These are phyloP conservation scores for Apis florea DNA, from an alignment of 1,140 invertebrate genomes.

Conservation along the genomic window DNA sequence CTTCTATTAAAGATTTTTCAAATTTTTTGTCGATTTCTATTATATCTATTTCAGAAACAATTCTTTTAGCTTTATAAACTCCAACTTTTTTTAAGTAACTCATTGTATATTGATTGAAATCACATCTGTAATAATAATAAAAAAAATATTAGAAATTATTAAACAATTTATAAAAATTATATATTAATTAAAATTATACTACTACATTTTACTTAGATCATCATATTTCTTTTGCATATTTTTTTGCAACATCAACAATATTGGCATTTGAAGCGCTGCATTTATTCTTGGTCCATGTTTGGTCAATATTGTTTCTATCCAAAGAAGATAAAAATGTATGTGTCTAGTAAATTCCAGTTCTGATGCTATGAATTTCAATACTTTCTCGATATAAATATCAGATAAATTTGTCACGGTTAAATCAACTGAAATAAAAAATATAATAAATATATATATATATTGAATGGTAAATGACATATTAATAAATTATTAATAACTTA, in stretches of 20 bases:
- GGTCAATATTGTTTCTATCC: slow-evolving; percentile 86
- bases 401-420: slow-evolving; percentile 86
- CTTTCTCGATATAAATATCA: slow-evolving; percentile 87
- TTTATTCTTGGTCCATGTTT: slow-evolving; percentile 83
- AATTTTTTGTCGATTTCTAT: slow-evolving; percentile 74
- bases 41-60: slow-evolving; percentile 45
- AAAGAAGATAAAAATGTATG: slow-evolving; percentile 93
- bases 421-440: slow-evolving; percentile 84
- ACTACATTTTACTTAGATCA: slow-evolving; percentile 89
- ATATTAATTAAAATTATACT: slow-evolving; percentile 53
- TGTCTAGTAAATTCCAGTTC: slow-evolving; percentile 89
- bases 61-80: slow-evolving; percentile 75
- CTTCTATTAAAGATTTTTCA: slow-evolving; percentile 66
- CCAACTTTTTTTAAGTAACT: slow-evolving; percentile 83
- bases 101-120: slow-evolving; percentile 90
- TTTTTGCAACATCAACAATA: slow-evolving; percentile 89
- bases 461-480: slow-evolving; percentile 15
- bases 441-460: slow-evolving; percentile 7
- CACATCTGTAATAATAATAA: slow-evolving; percentile 83
- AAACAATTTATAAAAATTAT: slow-evolving; percentile 44
- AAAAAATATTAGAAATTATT: slow-evolving; percentile 35
- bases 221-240: slow-evolving; percentile 89
- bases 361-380: slow-evolving; percentile 86
- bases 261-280: slow-evolving; percentile 81
- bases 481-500: slow-evolving; percentile 80